Conservation (phyloP, 2,113 vertebrate genomes). For the Entelurus aequoreus region DNA sequence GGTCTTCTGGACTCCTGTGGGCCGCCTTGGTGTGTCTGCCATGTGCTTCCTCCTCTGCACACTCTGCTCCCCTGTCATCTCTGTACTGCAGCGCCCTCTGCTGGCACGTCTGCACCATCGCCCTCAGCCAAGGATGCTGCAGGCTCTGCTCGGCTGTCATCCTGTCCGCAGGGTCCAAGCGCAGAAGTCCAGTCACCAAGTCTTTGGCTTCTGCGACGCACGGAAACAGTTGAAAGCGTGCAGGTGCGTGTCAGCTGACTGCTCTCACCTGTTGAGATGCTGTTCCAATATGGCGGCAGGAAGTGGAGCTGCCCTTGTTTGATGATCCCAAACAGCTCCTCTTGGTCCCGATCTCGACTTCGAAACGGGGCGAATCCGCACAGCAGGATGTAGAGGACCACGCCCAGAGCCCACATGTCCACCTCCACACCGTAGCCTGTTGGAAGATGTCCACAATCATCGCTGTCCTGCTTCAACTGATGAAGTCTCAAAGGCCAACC, state of each 20-base stretch:
- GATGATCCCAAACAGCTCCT: constrained; percentile 89
- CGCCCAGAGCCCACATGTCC: constrained; percentile 94
- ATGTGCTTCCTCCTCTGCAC: constrained; percentile 18
- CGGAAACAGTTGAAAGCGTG: not conserved
- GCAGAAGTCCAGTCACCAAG: constrained; percentile 82
- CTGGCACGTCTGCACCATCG: constrained; percentile 62
- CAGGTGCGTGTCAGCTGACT: not conserved
- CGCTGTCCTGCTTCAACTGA: not conserved
- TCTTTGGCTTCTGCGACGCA: constrained; percentile 76
- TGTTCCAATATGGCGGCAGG: constrained; percentile 91
- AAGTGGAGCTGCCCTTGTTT: constrained; percentile 86
- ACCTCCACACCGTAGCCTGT: constrained; percentile 92
- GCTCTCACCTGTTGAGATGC: constrained; percentile 81
- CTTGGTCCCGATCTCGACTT: constrained; percentile 88
- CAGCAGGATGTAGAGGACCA: constrained; percentile 92
- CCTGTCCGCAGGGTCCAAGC: constrained; percentile 80
- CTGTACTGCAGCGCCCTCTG: constrained; percentile 63
- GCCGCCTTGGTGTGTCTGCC: too few relatives aligned
- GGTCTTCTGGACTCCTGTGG: constrained; percentile 7
- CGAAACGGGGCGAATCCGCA: constrained; percentile 95
- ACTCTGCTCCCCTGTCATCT: constrained; percentile 6
- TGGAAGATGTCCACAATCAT: not conserved
- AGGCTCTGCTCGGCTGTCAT: constrained; percentile 83
- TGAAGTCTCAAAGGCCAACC: constrained; percentile 61
- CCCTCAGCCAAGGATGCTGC: constrained; percentile 85